Base-by-base conservation (phyloP, 2,797 vertebrate genomes). In the Acrossocheilus wenchowensis region DNA sequence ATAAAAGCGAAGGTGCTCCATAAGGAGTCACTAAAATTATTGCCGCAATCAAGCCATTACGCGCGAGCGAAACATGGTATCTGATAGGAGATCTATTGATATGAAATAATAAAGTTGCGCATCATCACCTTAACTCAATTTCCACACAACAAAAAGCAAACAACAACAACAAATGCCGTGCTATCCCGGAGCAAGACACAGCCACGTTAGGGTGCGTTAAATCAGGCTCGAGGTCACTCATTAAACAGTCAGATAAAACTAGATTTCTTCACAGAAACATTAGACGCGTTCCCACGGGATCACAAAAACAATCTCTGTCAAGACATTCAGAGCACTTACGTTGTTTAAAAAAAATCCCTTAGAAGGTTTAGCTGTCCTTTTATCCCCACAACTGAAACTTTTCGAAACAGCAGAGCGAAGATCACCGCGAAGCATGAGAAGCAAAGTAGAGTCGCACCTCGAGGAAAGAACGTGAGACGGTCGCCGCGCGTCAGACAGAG, bases 401-500 rank as follows among this genome's bases (percentile, higher is more conserved):
- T 91, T 90, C 81, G 84, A 82, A 75, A 85, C 83, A 82, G 87
- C 81, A 75, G 85, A 87, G 71, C 69, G 89, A 91, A 90, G 95
- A 94, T 91, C 93, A 95, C 93, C 92, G 92, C 93, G 94, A 91
- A 91, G 94, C 94, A 91, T 92, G 92, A 89, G 89, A 91, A 90
- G 88, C 91, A 89, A 95, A 95, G 95, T 94, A 91, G 77, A 85
- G 94, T 95, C 93, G 95, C 95, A 92, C 94, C 94, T 94, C 95
- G 92, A 93, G 93, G 92, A 93, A 93, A 90, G 92, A 93, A 92
- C 88, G 93, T 87, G 91, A 90, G 89, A 90, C 85, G 91, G 88
- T 90, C 89, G 91, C 87, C 89, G 89, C 39, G 92, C 89, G 86
- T 83, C 90, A 85, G 92, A 83, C 71, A 81, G 71, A 86, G 90